phyloP scores from a whole-genome alignment of 2,113 vertebrate species.

The Otocyon megalotis region DNA sequence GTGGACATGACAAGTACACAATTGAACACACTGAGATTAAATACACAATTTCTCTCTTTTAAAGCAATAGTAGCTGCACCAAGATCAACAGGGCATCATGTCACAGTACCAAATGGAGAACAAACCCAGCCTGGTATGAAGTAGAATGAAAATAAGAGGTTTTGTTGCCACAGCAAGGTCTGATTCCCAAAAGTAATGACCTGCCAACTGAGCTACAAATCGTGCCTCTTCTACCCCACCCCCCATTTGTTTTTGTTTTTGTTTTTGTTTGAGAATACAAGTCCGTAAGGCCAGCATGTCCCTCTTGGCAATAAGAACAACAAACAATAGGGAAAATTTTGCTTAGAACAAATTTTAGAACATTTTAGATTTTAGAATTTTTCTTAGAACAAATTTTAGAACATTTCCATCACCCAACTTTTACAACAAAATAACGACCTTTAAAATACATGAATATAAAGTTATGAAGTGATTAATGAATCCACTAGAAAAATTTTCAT shows the following conservation, averaged over 20 bases:
- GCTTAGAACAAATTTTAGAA: too few species aligned
- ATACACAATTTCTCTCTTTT: slow-evolving; percentile 40
- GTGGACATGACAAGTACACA: background rate
- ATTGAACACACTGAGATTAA: background rate
- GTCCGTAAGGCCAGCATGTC: background rate
- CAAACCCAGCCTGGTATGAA: slow-evolving; percentile 34
- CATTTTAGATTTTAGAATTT: too few species aligned
- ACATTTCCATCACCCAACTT: too few species aligned
- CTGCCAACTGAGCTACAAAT: slow-evolving; percentile 8
- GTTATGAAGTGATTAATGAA: background rate
- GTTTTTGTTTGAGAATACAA: background rate
- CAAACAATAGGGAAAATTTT: background rate
- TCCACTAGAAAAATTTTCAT: background rate
- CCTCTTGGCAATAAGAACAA: background rate
- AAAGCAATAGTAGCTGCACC: background rate
- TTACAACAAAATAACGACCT: background rate
- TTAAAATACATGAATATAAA: background rate
- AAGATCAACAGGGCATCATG: background rate
- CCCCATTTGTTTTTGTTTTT: background rate
- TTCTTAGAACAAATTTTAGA: too few species aligned
- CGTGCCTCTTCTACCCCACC: background rate
- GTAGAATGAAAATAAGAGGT: slow-evolving; percentile 41
- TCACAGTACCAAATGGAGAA: background rate
- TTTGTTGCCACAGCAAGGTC: slow-evolving; percentile 48
- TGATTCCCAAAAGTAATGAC: slow-evolving; percentile 36